phyloP scores from a whole-genome alignment of 35 echinoderm and acorn worm genomes.

The Eucidaris tribuloides region DNA sequence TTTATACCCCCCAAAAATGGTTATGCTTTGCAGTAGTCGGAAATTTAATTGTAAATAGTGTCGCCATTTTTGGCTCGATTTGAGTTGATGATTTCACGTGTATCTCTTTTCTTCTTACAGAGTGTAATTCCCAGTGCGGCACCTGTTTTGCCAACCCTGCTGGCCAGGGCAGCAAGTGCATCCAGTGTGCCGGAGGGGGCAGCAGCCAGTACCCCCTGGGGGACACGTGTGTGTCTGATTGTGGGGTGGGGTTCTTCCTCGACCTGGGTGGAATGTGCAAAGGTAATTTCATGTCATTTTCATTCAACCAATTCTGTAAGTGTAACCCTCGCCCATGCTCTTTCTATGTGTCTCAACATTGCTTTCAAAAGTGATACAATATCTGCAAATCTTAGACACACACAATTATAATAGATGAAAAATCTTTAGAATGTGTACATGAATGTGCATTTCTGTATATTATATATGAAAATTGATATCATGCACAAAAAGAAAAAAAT shows the following conservation, averaged over 20 bases:
- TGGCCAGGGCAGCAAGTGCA: conserved; percentile 39
- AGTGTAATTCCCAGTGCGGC: conserved; percentile 53
- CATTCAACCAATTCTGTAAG: neutral
- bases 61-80: neutral
- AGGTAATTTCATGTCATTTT: conserved; percentile 37
- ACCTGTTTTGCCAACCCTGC: conserved; percentile 63
- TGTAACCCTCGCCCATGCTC: neutral
- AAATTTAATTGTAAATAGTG: too few relatives aligned
- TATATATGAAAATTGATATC: too few relatives aligned
- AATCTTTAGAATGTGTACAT: too few relatives aligned
- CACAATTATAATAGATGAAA: too few relatives aligned
- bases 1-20: too few relatives aligned
- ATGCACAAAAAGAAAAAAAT: too few relatives aligned
- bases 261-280: conserved; percentile 51
- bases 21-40: too few relatives aligned
- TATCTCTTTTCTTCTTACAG: conserved; percentile 39
- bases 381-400: too few relatives aligned
- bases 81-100: neutral
- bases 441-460: too few relatives aligned
- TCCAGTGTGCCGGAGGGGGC: conserved; percentile 49
- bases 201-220: conserved; percentile 36
- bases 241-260: conserved; percentile 67
- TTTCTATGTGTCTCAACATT: too few relatives aligned
- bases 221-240: conserved; percentile 82
- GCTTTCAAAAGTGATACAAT: too few relatives aligned